Conservation (phyloP, 2,113 vertebrate species). For the Colius striatus region DNA sequence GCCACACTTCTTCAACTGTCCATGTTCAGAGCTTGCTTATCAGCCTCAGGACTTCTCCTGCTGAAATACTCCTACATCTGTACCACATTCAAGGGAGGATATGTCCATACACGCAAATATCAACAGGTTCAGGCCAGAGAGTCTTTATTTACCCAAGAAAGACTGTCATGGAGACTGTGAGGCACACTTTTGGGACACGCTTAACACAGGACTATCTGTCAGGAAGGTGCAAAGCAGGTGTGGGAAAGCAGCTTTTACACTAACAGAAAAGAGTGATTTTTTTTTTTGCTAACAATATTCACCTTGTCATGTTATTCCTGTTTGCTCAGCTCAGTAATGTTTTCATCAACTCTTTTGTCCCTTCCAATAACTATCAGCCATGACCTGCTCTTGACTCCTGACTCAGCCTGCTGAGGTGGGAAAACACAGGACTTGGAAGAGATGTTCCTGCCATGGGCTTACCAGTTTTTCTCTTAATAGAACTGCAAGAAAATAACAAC, state of each 20-base stretch:
- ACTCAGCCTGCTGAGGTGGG: constrained; percentile 20
- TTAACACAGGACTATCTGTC: background rate
- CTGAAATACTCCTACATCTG: background rate
- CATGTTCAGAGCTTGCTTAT: background rate
- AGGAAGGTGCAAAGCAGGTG: background rate
- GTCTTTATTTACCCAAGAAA: background rate
- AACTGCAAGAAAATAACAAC: constrained; percentile 1
- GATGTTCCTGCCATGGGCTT: background rate
- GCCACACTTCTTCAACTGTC: background rate
- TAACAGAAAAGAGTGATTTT: background rate
- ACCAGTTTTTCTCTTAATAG: constrained; percentile 34
- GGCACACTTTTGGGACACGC: background rate
- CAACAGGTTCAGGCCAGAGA: background rate
- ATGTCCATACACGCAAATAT: background rate
- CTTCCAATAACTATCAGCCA: background rate
- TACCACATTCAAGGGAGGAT: background rate
- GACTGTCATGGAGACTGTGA: background rate
- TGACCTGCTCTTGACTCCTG: constrained; percentile 7
- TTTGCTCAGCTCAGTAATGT: background rate
- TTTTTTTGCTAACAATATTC: background rate
- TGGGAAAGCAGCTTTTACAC: background rate
- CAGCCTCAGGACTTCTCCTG: background rate
- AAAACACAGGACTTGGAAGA: constrained; percentile 13
- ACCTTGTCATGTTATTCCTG: background rate
- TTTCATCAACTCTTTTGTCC: background rate